Evolutionary conservation across 2,113 vertebrate genomes (phyloP), one percentile per base, ranked within the genome.

Genomic region (Aix galericulata): DNA sequence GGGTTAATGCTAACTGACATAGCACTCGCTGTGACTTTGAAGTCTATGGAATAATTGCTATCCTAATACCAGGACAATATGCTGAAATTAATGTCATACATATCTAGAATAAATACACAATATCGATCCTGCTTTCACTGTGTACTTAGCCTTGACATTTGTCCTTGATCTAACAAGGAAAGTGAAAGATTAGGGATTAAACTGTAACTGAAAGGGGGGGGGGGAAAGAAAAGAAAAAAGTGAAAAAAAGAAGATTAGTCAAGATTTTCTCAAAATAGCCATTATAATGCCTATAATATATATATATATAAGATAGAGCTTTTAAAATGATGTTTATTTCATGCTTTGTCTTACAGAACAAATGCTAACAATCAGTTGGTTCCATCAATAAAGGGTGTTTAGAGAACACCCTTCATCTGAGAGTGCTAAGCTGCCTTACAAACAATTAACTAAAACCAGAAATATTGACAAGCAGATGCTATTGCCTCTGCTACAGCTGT

Each of bases 81-180:
- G 66, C 93, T 93, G 91, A 96, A 91, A 92, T 85, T 74, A 67
- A 82, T 82, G 82, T 85, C 75, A n/a, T 91, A 72, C 13, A 0
- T 94, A 69, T 91, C 82, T 87, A 95, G 83, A 94, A 86, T 92
- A 96, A 93, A 94, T 78, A 88, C 26, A 34, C 60, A 42, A 5
- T 94, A 97, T 96, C 81, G 94, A 97, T 96, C 85, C 58, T 86
- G 64, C 66, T 79, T 93, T 85, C 80, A 52, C 71, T 97, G 83
- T 97, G 68, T 93, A 84, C 79, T 95, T 89, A 93, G 91, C 97
- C 94, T 96, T 97, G 97, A 94, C 88, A 93, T 93, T 90, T 96
- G 92, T 93, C 96, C 95, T 97, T 96, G 94, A 93, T 96, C 92
- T 94, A 77, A 82, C 94, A 92, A 91, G 68, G 77, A 93, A 93